Percentiles rank a stretch among this genome's conserved stretches.
Evolutionary conservation across 2,888 invertebrate genomes (phyloP).

Genomic region (Matsumyia berberina): DNA sequence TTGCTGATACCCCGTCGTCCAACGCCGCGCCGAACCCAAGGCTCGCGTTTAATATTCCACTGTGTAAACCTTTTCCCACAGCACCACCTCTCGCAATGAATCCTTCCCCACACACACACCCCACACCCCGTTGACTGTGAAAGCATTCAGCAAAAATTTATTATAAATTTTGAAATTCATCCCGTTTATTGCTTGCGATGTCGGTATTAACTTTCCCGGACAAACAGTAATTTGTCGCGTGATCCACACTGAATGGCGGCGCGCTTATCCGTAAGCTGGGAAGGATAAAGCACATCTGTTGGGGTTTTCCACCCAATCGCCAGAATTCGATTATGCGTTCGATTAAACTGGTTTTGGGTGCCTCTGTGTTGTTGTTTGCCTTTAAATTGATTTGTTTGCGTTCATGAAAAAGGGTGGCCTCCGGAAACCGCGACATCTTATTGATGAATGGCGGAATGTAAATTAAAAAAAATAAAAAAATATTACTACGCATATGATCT

Average conservation of each 20-base stretch:
- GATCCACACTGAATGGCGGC: slow-evolving; percentile 26
- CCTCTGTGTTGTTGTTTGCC: slow-evolving; percentile 32
- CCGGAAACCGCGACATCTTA: slow-evolving; percentile 7
- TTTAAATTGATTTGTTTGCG: slow-evolving; percentile 63
- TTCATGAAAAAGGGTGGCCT: not conserved
- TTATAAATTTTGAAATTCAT: slow-evolving; percentile 67
- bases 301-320: slow-evolving; percentile 52
- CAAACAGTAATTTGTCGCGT: slow-evolving; percentile 71
- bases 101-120: not conserved
- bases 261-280: not conserved
- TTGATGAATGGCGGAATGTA: slow-evolving; percentile 15
- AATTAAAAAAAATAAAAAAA: too few relatives aligned
- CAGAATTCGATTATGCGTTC: slow-evolving; percentile 62
- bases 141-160: slow-evolving; percentile 50
- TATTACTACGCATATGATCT: too few relatives aligned
- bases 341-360: slow-evolving; percentile 50
- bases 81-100: not conserved
- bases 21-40: not conserved
- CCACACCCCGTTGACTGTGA: slow-evolving; percentile 20
- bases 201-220: slow-evolving; percentile 66
- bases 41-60: not conserved
- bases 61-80: slow-evolving; percentile 10
- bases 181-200: slow-evolving; percentile 34
- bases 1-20: not conserved
- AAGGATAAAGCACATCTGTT: slow-evolving; percentile 49